These are phyloP conservation scores for Malurus elegans DNA, from an alignment of 2,113 vertebrate species.

Conservation along the genomic window DNA sequence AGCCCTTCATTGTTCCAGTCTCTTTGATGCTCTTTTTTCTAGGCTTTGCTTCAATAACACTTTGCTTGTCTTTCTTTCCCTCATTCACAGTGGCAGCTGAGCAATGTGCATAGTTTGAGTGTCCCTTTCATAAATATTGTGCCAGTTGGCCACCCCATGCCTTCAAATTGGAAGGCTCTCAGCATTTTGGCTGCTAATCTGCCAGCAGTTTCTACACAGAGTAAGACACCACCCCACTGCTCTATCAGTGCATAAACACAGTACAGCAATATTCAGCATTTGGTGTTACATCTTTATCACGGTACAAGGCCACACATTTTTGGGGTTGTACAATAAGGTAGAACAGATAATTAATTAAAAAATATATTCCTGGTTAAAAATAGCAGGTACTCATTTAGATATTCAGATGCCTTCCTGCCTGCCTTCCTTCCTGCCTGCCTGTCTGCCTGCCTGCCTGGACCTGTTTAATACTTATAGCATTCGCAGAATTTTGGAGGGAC, in stretches of 20 bases:
- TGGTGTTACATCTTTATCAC: not conserved
- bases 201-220: not conserved
- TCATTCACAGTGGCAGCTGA: conserved; percentile 32
- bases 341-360: not conserved
- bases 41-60: conserved; percentile 35
- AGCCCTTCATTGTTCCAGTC: not conserved
- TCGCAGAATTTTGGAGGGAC: not conserved
- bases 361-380: not conserved
- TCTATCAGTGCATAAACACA: not conserved
- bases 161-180: conserved; percentile 22
- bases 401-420: not conserved
- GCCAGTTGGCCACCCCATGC: conserved; percentile 22
- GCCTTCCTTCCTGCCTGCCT: too few species aligned
- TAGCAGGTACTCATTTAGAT: not conserved
- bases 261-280: not conserved
- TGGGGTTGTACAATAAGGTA: not conserved
- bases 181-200: conserved; percentile 1
- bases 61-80: conserved; percentile 13
- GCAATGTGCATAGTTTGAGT: not conserved
- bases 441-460: not conserved
- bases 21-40: conserved; percentile 48
- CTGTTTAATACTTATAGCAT: not conserved
- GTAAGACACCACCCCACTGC: not conserved
- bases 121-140: not conserved
- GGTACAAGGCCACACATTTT: not conserved